phyloP scores from a whole-genome alignment of 2,797 vertebrate genomes.

The Acanthurus lineatus region DNA sequence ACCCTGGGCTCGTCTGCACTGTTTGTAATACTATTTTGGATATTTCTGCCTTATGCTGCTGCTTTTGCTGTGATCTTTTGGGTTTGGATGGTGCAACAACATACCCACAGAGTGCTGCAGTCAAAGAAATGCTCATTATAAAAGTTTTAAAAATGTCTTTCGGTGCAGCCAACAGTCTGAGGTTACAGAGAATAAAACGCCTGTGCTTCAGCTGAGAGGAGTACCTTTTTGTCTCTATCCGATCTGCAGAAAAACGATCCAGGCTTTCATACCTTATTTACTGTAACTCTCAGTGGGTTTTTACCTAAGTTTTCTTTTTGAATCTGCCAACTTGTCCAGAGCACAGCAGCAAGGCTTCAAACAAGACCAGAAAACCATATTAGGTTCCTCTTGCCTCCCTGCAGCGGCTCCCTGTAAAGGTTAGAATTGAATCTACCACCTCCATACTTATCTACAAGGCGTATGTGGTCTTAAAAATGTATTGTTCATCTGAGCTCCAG shows the following conservation, averaged over 20 bases:
- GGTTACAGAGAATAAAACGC: background rate
- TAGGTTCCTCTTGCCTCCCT: background rate
- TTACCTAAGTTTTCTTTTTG: background rate
- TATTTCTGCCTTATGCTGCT: constrained; percentile 38
- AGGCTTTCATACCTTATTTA: constrained; percentile 5
- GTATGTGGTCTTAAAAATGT: background rate
- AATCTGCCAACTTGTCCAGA: constrained; percentile 5
- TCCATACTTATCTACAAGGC: background rate
- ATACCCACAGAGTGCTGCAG: background rate
- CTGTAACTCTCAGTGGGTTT: background rate
- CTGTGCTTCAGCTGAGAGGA: background rate
- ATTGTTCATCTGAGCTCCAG: background rate
- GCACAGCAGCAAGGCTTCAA: background rate
- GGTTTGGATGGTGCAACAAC: background rate
- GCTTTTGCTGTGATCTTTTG: constrained; percentile 46
- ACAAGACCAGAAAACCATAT: constrained; percentile 18
- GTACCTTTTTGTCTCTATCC: background rate
- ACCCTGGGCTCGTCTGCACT: constrained; percentile 33
- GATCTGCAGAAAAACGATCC: background rate
- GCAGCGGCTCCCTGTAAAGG: constrained; percentile 14
- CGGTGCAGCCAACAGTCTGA: background rate
- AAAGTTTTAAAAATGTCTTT: background rate
- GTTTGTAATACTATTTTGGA: constrained; percentile 44
- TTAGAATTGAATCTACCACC: constrained; percentile 3
- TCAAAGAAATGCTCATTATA: background rate